Conservation (phyloP, 30 jellyfish, hydroid and myxozoan genomes). For the Turritopsis rubra region DNA sequence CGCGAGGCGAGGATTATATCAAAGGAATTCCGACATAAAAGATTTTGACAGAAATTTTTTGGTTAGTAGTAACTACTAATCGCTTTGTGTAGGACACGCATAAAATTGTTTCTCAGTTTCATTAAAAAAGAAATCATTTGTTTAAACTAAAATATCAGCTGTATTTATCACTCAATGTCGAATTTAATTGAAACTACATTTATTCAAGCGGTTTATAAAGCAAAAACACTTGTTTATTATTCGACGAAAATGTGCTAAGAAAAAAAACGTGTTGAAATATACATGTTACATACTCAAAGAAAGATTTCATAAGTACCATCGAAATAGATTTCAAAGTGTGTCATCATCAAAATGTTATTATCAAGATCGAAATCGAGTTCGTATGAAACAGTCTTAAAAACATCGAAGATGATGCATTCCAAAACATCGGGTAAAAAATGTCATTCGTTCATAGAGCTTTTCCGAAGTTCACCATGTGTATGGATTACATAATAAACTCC, state of each 20-base stretch:
- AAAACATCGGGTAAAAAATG: background rate
- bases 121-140: no score
- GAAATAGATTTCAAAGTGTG: background rate
- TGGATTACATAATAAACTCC: no score
- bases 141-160: background rate
- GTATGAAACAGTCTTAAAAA: background rate
- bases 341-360: background rate
- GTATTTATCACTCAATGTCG: background rate
- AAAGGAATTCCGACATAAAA: no score
- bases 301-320: background rate
- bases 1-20: no score
- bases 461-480: no score
- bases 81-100: no score
- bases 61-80: no score
- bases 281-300: background rate
- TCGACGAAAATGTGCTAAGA: background rate
- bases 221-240: background rate
- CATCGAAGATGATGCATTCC: background rate
- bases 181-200: background rate
- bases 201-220: no score
- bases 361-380: background rate
- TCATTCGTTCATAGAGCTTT: no score
- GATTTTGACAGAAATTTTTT: no score
- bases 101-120: background rate
- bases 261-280: background rate